Evolutionary conservation across 1,140 invertebrate genomes (phyloP).

Genomic region (Chymomyza costata): DNA sequence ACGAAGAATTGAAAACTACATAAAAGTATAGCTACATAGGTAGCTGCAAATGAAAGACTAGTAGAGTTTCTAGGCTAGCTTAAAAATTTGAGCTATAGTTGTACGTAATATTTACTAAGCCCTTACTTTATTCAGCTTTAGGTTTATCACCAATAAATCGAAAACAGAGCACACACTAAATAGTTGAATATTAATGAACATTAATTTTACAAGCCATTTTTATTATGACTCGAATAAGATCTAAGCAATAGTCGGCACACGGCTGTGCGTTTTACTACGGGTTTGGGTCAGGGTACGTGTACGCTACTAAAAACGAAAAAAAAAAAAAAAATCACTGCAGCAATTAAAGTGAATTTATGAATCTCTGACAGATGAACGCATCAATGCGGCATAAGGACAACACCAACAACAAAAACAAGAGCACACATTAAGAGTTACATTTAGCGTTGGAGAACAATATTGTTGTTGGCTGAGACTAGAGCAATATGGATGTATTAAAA

Average conservation of each 20-base stretch:
- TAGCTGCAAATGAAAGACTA: too few relatives aligned
- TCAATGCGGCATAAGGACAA: constrained; percentile 25
- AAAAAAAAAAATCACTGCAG: constrained; percentile 59
- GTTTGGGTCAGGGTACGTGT: constrained; percentile 8
- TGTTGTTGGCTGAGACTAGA: too few relatives aligned
- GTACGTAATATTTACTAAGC: too few relatives aligned
- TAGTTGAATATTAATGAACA: constrained; percentile 70
- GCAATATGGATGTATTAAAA: constrained; percentile 49
- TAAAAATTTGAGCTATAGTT: too few relatives aligned
- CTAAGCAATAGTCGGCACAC: too few relatives aligned
- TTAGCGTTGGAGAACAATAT: constrained; percentile 39
- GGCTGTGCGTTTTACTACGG: constrained; percentile 37
- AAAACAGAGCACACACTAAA: too few relatives aligned
- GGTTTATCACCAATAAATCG: too few relatives aligned
- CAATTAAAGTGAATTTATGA: constrained; percentile 72
- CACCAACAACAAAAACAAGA: constrained; percentile 10
- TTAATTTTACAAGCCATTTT: constrained; percentile 57
- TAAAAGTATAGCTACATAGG: too few relatives aligned
- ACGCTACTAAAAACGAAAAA: constrained; percentile 28
- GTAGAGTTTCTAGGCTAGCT: too few relatives aligned
- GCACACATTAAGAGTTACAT: not conserved
- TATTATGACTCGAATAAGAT: constrained; percentile 35
- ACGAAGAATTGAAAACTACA: too few relatives aligned
- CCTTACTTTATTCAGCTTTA: too few relatives aligned
- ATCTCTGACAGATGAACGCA: constrained; percentile 43